Percentiles rank a stretch among this genome's conserved stretches.
Evolutionary conservation across 1,140 invertebrate genomes (phyloP).

Genomic region (Anthonomus grandis): DNA sequence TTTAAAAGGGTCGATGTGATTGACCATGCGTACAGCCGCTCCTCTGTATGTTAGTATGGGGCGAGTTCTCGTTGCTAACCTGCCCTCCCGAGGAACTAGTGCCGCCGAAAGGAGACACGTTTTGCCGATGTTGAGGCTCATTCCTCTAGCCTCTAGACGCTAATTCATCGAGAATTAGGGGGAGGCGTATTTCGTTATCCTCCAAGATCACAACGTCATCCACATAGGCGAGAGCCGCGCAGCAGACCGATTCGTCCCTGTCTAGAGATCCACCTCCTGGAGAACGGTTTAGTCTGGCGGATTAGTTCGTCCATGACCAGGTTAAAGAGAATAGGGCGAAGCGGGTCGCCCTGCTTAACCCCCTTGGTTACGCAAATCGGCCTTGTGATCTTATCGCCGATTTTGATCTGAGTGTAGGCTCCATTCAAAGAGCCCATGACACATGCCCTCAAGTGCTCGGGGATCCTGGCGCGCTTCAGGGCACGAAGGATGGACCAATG

Average conservation of each 20-base stretch:
- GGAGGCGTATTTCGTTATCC: background rate
- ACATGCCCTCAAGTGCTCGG: background rate
- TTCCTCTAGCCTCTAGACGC: background rate
- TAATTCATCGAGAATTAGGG: background rate
- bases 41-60: background rate
- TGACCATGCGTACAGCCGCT: too few relatives aligned
- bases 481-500: background rate
- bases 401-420: background rate
- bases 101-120: background rate
- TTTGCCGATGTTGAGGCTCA: conserved; percentile 8
- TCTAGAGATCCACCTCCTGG: too few relatives aligned
- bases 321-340: background rate
- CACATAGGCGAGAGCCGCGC: conserved; percentile 19
- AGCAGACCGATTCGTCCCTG: too few relatives aligned
- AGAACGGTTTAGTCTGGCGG: too few relatives aligned
- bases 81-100: background rate
- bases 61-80: background rate
- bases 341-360: background rate
- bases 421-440: background rate
- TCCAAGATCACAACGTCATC: conserved; percentile 21
- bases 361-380: background rate
- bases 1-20: too few relatives aligned
- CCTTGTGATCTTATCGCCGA: background rate
- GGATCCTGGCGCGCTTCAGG: background rate
- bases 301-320: background rate